A percentile compares a stretch with the other conserved stretches of the same genome.
These are phyloP conservation scores for Zoanthus gigantus DNA, from an alignment of 92 coral and sea anemone genomes.

Conservation along the genomic window DNA sequence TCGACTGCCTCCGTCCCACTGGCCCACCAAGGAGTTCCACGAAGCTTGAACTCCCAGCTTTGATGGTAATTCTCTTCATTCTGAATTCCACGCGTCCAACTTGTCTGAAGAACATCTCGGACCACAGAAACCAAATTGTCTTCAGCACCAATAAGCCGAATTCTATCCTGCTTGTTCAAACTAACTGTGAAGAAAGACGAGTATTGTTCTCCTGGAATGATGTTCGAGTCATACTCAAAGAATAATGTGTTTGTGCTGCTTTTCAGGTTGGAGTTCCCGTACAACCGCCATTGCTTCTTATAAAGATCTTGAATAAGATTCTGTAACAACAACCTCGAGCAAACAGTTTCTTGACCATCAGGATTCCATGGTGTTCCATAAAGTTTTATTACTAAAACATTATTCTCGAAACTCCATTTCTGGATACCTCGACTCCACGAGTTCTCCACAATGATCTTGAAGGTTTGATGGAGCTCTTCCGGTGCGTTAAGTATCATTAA, in stretches of 20 bases:
- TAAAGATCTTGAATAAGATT: conserved; percentile 51
- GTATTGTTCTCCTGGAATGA: conserved; percentile 19
- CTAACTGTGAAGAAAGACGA: conserved; percentile 55
- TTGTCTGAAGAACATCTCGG: conserved; percentile 53
- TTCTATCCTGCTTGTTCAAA: conserved; percentile 58
- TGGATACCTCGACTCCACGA: conserved; percentile 67
- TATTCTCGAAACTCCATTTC: conserved; percentile 47
- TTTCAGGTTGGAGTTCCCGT: conserved; percentile 58
- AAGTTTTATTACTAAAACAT: conserved; percentile 54
- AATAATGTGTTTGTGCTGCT: conserved; percentile 55
- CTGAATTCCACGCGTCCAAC: conserved; percentile 67
- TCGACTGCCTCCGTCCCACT: conserved; percentile 56
- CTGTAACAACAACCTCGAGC: conserved; percentile 54
- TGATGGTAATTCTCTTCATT: conserved; percentile 47
- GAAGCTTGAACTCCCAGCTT: conserved; percentile 69
- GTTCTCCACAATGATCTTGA: conserved; percentile 45
- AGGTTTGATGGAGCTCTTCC: conserved; percentile 47
- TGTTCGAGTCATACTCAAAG: conserved; percentile 60
- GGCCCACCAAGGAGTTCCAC: conserved; percentile 70
- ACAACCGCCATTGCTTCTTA: conserved; percentile 58
- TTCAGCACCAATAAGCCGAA: conserved; percentile 60
- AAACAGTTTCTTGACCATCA: conserved; percentile 55
- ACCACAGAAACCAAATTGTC: conserved; percentile 49
- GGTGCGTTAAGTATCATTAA: conserved; percentile 66
- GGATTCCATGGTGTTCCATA: conserved; percentile 65